Evolutionary conservation across 2,797 vertebrate genomes (phyloP).

Genomic region (Chiloscyllium punctatum): DNA sequence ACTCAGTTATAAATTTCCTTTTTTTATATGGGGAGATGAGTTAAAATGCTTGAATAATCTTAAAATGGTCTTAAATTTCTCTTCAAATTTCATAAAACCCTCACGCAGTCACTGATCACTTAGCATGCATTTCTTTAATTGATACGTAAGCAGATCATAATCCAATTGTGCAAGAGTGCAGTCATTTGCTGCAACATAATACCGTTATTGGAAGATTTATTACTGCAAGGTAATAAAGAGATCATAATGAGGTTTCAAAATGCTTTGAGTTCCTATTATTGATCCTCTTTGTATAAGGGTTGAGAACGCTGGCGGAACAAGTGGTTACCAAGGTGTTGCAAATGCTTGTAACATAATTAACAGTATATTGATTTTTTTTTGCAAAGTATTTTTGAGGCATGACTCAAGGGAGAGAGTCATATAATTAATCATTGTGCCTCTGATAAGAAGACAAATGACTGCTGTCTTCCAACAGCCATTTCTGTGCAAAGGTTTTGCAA

Average conservation of each 20-base stretch:
- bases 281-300: not conserved
- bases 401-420: not conserved
- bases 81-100: not conserved
- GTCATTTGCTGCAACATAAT: not conserved
- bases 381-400: not conserved
- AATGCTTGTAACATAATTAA: not conserved
- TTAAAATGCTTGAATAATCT: not conserved
- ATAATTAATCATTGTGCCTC: not conserved
- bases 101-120: not conserved
- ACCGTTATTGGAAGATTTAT: not conserved
- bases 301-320: not conserved
- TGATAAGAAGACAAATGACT: conserved; percentile 2
- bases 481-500: not conserved
- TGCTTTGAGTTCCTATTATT: not conserved
- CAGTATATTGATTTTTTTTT: conserved; percentile 2
- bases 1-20: not conserved
- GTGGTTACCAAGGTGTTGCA: not conserved
- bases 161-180: not conserved
- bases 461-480: not conserved
- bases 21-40: not conserved
- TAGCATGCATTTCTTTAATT: not conserved
- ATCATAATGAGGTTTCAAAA: not conserved
- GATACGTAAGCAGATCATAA: not conserved
- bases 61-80: not conserved
- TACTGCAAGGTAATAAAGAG: not conserved